Conservation (phyloP, 2,888 invertebrate species). For the Meiosimyza platycephala region DNA sequence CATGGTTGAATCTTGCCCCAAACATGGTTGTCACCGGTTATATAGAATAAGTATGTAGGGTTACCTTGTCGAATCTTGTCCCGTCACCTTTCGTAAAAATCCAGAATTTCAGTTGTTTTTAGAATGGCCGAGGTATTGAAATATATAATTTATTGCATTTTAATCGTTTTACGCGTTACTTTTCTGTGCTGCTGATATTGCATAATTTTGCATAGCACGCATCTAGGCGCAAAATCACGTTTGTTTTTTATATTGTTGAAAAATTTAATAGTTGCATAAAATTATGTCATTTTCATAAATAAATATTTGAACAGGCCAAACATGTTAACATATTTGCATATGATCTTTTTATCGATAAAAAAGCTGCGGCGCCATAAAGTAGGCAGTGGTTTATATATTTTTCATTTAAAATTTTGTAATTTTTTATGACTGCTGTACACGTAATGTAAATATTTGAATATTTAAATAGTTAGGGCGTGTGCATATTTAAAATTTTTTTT, state of each 20-base stretch:
- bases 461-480: conserved; percentile 48
- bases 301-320: conserved; percentile 41
- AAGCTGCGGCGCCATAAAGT: conserved; percentile 12
- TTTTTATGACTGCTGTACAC: conserved; percentile 15
- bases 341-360: conserved; percentile 12
- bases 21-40: no score
- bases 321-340: no score
- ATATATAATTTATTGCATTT: conserved; percentile 20
- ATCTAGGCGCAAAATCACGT: background rate
- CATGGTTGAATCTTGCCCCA: no score
- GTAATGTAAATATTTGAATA: conserved; percentile 54
- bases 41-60: no score
- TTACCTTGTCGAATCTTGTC: no score
- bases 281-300: conserved; percentile 44
- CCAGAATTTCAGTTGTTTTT: no score
- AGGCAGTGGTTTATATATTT: conserved; percentile 13
- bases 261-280: conserved; percentile 32
- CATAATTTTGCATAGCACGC: conserved; percentile 12
- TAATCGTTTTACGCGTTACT: conserved; percentile 2
- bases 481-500: background rate
- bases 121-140: background rate
- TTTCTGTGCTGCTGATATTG: background rate
- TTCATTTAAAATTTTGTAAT: conserved; percentile 9
- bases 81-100: no score
- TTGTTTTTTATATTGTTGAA: conserved; percentile 25